Base-by-base conservation (phyloP, 2,797 vertebrate species). In the Scolopax bukidnonensis region DNA sequence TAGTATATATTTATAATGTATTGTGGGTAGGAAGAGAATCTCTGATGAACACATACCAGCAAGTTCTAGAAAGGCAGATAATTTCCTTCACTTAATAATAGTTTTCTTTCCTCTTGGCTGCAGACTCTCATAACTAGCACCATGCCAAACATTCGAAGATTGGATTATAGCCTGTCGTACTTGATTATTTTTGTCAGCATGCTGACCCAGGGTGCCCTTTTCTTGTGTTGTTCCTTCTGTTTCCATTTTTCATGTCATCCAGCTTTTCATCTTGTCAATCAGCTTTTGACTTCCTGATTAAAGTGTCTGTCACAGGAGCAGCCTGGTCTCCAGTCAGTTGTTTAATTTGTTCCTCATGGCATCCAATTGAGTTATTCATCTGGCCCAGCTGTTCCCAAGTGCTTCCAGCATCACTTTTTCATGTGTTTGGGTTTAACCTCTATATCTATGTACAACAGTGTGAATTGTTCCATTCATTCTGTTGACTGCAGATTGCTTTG, bases 211-310 rank as follows among this genome's bases (percentile, higher is more conserved):
- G 92, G 96, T 97, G 98, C 97, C 98, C 98, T 98, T 98, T 98
- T 97, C 98, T 98, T 98, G 98, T 98, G 98, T 97, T 98, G 97
- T 97, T 98, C 98, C 98, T 98, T 98, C 98, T 98, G 98, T 98
- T 98, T 98, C 98, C 98, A 98, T 98, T 98, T 98, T 98, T 98
- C 98, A 98, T 98, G 98, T 98, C 98, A 98, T 98, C 98, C 97
- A 98, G 97, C 98, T 98, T 98, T 98, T 98, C 98, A 98, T 98
- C 98, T 98, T 98, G 98, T 98, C 98, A 98, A 98, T 98, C 98
- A 98, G 98, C 97, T 98, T 98, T 98, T 98, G 98, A 98, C 98
- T 98, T 98, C 97, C 98, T 98, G 98, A 98, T 98, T 98, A 98
- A 98, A 98, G 98, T 98, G 97, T 98, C 98, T 98, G 98, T 98